Base-by-base conservation (phyloP, 2,888 invertebrate genomes). In the Torymus aiolomorphi region DNA sequence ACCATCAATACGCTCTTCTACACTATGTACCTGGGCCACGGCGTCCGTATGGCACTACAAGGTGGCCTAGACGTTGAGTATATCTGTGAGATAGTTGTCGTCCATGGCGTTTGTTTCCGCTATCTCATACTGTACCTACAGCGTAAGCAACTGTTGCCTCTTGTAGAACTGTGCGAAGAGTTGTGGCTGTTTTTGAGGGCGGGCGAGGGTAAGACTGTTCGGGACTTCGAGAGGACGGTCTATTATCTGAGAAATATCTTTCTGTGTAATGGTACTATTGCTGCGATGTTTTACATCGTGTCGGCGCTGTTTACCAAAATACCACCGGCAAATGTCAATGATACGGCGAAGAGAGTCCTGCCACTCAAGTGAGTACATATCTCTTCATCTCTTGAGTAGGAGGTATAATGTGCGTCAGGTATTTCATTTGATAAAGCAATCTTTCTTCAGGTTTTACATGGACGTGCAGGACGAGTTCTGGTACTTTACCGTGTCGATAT, bases 391-490 rank as follows among this genome's bases (percentile, higher is more conserved):
- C 49, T 65, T n/a, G 8, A 49, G 8, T 16, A 2, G n/a, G 14
- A 10, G n/a, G 2, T 62, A 62, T 20, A 31, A 31, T 20, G 4
- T 24, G 11, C 8, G n/a, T 63, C 10, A 4, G 0, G 63, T 24
- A 20, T 20, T 62, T 13, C 10, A 2, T 62, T 11, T 24, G 14
- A 62, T 13, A 10, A 24, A 12, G 0, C 2, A 20, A 24, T 56
- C 31, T 16, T 16, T 57, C 20, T 52, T 57, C 1, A 78, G 77
- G n/a, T 78, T 57, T 42, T 72, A 51, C 18, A n/a, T 59, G 0
- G 59, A 71, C 10, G 51, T 71, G 0, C 59, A 72, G 14, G 77
- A 78, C 10, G 65, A 77, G 16, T 65, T 65, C 13, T 5, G 13
- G 24, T 77, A 18, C 61, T 24, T 51, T 14, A 16, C 31, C 16